Base-by-base conservation (phyloP, 2,888 invertebrate genomes). In the Acrocyrtus sp. region DNA sequence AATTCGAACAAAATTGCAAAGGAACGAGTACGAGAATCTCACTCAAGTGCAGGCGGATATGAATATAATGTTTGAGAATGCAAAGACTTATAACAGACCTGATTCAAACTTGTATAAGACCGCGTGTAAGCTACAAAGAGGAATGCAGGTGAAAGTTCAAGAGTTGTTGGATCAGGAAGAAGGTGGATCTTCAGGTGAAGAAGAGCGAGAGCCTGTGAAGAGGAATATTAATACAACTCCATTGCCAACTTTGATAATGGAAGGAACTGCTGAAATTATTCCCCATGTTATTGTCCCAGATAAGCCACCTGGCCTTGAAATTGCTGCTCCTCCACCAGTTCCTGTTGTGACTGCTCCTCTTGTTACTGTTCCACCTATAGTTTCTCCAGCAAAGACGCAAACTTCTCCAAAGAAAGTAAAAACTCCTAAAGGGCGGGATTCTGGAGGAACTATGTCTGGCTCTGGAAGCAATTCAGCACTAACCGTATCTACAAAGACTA, bases 41-140 rank as follows among this genome's bases (percentile, higher is more conserved):
- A 92, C 92, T 27, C 95, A 96, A 84, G 90, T 98, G 47, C 94
- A 96, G 0, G 92, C 92, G 0, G 98, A 99, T 83, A 89, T 99
- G 87, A 96, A 95, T 83, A 90, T 96, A 56, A 95, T 98, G 91
- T 95, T 98, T 84, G 95, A 96, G 83, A 99, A 99, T 85, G 98
- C 98, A 12, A 94, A 93, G 83, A 91, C 91, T 82, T 96, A 95
- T 84, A 95, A 95, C 84, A 86, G 91, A 50, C 89, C 91, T 56
- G 91, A 91, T 45, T 93, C 94, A 47, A 89, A 91, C 81, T 87
- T 94, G 15, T 94, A 93, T 84, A 92, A 93, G 85, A 92, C 91
- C 85, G 95, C 96, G 53, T 90, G 91, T 0, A 92, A 92, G 83
- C 86, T 97, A 82, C 91, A 94, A 81, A 92, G 92, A 86, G 88